Evolutionary conservation across 2,888 invertebrate genomes (phyloP).

Genomic region (Drosophila anomelani): DNA sequence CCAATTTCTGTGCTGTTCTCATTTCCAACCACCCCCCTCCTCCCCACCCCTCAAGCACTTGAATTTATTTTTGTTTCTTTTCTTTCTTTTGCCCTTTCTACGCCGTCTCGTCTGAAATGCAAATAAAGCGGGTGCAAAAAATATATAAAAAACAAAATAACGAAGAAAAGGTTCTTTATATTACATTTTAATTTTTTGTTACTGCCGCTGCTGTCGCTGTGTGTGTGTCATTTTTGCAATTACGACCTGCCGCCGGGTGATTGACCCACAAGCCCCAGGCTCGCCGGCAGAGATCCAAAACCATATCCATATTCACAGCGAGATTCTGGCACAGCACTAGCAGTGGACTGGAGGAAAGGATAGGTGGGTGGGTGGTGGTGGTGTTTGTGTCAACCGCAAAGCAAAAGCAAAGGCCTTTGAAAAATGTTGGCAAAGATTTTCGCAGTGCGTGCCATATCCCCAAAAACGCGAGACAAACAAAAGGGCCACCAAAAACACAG

Average conservation of each 20-base stretch:
- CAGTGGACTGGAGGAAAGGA: background rate
- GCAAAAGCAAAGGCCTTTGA: slow-evolving; percentile 21
- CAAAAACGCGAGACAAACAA: slow-evolving; percentile 25
- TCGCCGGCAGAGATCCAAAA: slow-evolving; percentile 9
- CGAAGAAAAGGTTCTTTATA: slow-evolving; percentile 46
- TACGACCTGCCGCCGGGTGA: slow-evolving; percentile 68
- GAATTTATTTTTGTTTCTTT: slow-evolving; percentile 35
- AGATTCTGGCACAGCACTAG: background rate
- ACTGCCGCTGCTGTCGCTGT: background rate
- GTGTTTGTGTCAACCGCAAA: slow-evolving; percentile 31
- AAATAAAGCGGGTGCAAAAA: slow-evolving; percentile 34
- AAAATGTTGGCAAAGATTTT: slow-evolving; percentile 39
- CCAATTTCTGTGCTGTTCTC: slow-evolving; percentile 42
- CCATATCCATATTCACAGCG: background rate
- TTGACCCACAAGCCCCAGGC: slow-evolving; percentile 61
- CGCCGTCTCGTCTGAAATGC: slow-evolving; percentile 47
- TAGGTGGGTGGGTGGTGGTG: background rate
- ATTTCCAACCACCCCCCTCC: background rate
- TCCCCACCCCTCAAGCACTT: slow-evolving; percentile 23
- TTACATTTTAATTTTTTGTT: slow-evolving; percentile 42
- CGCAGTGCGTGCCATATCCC: slow-evolving; percentile 29
- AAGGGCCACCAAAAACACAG: slow-evolving; percentile 10
- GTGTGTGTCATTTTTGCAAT: slow-evolving; percentile 40
- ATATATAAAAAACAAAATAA: background rate
- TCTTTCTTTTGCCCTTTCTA: slow-evolving; percentile 21